Conservation (phyloP, 2,888 invertebrate species). For the Gasteruption jaculator region DNA sequence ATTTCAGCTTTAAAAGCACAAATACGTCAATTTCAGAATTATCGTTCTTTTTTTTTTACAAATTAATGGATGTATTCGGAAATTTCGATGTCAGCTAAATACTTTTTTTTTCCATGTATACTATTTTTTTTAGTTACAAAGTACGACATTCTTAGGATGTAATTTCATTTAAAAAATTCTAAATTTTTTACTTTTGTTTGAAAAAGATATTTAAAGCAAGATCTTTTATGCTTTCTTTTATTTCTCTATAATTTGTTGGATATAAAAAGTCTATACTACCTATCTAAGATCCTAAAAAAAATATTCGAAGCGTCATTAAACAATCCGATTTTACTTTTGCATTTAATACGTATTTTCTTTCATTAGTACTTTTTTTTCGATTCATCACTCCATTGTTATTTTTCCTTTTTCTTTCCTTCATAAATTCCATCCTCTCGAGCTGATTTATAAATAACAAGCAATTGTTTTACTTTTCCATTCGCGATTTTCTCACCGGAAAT, state of each 20-base stretch:
- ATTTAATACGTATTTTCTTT: constrained; percentile 4
- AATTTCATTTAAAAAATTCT: too few relatives aligned
- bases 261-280: constrained; percentile 39
- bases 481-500: too few relatives aligned
- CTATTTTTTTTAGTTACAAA: too few relatives aligned
- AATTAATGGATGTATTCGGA: not conserved
- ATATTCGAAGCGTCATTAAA: constrained; percentile 32
- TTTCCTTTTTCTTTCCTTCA: constrained; percentile 1
- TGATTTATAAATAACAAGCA: constrained; percentile 7
- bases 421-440: not conserved
- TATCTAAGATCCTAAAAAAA: constrained; percentile 36
- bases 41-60: not conserved
- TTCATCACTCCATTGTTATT: constrained; percentile 6
- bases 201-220: too few relatives aligned
- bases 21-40: too few relatives aligned
- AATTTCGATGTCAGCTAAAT: not conserved
- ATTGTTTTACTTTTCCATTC: constrained; percentile 11
- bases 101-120: not conserved
- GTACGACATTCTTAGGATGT: too few relatives aligned
- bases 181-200: too few relatives aligned
- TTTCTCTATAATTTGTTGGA: constrained; percentile 26
- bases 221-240: too few relatives aligned
- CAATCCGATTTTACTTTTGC: too few relatives aligned
- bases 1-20: too few relatives aligned
- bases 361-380: constrained; percentile 1